Conservation (phyloP, 23 tunicate genomes). For the Diplosoma virens region DNA sequence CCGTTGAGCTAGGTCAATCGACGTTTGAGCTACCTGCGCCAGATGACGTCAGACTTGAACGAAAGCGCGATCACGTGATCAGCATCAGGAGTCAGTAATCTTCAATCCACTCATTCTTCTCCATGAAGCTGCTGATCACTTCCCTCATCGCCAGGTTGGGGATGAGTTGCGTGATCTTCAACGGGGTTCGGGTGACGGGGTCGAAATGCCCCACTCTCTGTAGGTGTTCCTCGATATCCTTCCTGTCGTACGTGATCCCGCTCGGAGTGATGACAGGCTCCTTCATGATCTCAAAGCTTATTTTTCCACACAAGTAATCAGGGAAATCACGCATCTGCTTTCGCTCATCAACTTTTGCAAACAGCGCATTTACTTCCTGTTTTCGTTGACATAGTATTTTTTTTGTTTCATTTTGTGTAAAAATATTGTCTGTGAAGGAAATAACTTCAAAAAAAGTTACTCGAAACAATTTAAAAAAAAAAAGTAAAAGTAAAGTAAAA, state of each 20-base stretch:
- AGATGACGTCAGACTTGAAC: too few relatives aligned
- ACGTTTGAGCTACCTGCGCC: too few relatives aligned
- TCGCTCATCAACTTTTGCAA: conserved; percentile 88
- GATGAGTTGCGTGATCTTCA: conserved; percentile 63
- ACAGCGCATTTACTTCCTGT: conserved; percentile 56
- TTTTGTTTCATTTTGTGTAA: too few relatives aligned
- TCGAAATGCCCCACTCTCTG: conserved; percentile 98
- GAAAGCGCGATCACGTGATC: too few relatives aligned
- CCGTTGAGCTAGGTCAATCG: too few relatives aligned
- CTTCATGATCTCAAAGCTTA: conserved; percentile 79
- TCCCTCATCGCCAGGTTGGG: conserved; percentile 93
- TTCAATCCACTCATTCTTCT: conserved; percentile 90
- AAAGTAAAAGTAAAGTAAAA: too few relatives aligned
- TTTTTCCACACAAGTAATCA: conserved; percentile 84
- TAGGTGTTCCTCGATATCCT: conserved; percentile 78
- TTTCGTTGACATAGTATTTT: conserved; percentile 45
- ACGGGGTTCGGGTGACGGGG: conserved; percentile 76
- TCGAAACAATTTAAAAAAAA: too few relatives aligned
- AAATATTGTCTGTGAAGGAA: too few relatives aligned
- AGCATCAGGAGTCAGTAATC: conserved; percentile 74
- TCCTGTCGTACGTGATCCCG: conserved; percentile 88
- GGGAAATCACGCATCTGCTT: conserved; percentile 64
- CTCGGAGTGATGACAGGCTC: conserved; percentile 92
- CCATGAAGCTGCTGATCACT: conserved; percentile 69
- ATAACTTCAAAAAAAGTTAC: too few relatives aligned